Evolutionary conservation across 1,140 invertebrate species (phyloP), one percentile per base, ranked within the genome.

Genomic region (Cyclargus thomasi): DNA sequence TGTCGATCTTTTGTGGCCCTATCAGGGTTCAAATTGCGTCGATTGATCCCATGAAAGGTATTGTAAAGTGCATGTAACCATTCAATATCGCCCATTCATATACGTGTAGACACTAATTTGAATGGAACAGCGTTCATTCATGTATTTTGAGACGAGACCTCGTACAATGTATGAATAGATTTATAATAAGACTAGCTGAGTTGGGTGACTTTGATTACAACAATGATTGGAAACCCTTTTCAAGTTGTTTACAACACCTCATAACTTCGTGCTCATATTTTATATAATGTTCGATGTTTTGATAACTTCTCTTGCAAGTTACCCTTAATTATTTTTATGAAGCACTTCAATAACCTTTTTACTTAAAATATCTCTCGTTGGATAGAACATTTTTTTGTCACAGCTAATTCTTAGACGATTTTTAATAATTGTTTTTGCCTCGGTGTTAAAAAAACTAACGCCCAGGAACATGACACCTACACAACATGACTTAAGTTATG

Each of bases 51-150:
- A 59, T 11, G 20, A 18, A 59, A 18, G 55, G 18, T 20, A 21
- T 18, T 18, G 55, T 20, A 20, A 59, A 59, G 55, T 59, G 55
- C 20, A 59, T 59, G 55, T 59, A 59, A 21, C 18, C 55, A 59
- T 59, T 59, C 20, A 59, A 59, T 18, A 18, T 59, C 39, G 11
- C 39, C 55, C 55, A 59, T 59, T 59, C 55, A 59, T 59, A 59
- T 20, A 59, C 18, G 20, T 59, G 20, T 22, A 20, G 55, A 59
- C 21, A 59, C 55, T 59, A 21, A 59, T 59, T 59, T 59, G 55
- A 59, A 59, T 59, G 55, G 20, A 59, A 21, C 55, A 59, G 14
- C 55, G 10, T 59, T 59, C 55, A 59, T 59, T 59, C 55, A 59
- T 59, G 18, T 59, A 21, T 59, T 20, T 59, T 20, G 55, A 59